Evolutionary conservation across 2,113 vertebrate genomes (phyloP), one percentile per base, ranked within the genome.

Genomic region (Heliornis fulica): DNA sequence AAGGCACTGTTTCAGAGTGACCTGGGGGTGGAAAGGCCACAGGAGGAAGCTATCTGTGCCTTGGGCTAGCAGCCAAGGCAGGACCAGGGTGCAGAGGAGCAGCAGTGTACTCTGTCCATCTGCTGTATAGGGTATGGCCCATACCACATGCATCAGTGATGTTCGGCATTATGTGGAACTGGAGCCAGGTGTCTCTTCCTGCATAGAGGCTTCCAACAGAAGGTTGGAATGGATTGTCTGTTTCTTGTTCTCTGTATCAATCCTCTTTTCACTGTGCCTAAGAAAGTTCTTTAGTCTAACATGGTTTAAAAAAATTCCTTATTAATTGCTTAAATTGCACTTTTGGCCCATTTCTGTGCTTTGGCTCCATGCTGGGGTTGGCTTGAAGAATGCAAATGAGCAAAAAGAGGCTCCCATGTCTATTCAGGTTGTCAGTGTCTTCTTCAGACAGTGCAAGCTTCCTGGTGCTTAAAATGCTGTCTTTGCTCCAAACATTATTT

Each of bases 101-200:
- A 53, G 28, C 1, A 7, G 28, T 6, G 34, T 4, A 2, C 23
- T 65, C 48, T 45, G 34, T 14, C 34, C 0, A 0, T 28, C 56
- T 17, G 17, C 15, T 5, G 0, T 22, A 5, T 4, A 20, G 23
- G 22, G 9, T 29, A 25, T 5, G 21, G 31, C 26, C 29, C 0
- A 0, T 3, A 13, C 20, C 41, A 20, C 1, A 0, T 32, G 12
- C 1, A 3, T 9, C 38, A 34, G 23, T 10, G 2, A 23, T 2
- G 1, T 5, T n/a, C 0, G 1, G 9, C 11, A 2, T 5, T 31
- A 10, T 1, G 0, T 36, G 31, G 3, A 2, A 1, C 18, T 81
- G 53, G 15, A 74, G 22, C 17, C 38, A 19, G 34, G 4, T 43
- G 36, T 74, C 8, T 21, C 23, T 83, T 8, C 22, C 45, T 57